Evolutionary conservation across 2,888 invertebrate species (phyloP).

Genomic region (Trichogramma evanescens): DNA sequence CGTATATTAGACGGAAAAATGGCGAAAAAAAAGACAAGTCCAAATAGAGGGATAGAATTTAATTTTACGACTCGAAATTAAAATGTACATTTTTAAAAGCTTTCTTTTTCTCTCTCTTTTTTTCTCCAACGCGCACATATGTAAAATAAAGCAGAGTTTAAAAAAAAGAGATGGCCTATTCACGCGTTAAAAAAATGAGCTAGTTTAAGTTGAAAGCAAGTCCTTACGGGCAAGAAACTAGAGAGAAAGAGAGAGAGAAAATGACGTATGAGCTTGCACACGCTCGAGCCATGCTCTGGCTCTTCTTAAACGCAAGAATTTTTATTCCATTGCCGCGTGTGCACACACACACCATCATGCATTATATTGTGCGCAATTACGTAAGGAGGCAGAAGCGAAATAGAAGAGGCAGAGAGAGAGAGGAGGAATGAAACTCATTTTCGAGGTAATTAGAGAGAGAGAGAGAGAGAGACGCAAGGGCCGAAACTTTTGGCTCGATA

Average conservation of each 20-base stretch:
- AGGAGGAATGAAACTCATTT: constrained; percentile 31
- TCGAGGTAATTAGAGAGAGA: constrained; percentile 30
- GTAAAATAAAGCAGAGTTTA: too few species aligned
- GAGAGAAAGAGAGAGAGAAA: neutral
- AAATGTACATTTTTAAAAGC: constrained; percentile 15
- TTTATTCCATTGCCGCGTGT: too few species aligned
- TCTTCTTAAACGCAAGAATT: too few species aligned
- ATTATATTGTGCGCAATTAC: too few species aligned
- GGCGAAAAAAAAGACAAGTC: neutral
- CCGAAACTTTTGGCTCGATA: too few species aligned
- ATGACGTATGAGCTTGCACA: neutral
- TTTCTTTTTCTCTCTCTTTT: too few species aligned
- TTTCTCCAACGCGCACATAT: neutral
- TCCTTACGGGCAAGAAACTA: neutral
- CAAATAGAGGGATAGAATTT: constrained; percentile 1
- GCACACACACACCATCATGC: too few species aligned
- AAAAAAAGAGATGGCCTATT: too few species aligned
- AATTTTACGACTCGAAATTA: constrained; percentile 16
- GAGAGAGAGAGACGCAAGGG: neutral
- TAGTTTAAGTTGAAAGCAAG: too few species aligned
- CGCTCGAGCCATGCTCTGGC: neutral
- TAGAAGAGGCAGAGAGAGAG: constrained; percentile 8
- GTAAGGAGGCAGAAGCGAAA: too few species aligned
- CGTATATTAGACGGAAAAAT: neutral
- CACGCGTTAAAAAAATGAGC: too few species aligned